Evolutionary conservation across 1,140 invertebrate species (phyloP).

Genomic region (Vanessa tameamea): DNA sequence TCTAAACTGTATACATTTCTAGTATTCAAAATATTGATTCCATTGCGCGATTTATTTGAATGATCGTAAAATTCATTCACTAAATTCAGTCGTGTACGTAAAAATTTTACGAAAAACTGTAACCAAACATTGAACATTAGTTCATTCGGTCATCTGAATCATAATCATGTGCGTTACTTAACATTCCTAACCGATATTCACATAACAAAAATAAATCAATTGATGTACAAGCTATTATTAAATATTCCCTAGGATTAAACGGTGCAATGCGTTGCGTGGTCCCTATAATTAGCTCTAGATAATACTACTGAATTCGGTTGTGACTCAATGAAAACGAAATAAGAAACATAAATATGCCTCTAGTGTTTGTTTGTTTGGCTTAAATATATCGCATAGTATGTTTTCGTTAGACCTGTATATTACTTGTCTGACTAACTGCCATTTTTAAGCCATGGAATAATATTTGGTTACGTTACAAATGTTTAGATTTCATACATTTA

Average conservation of each 20-base stretch:
- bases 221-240: slow-evolving; percentile 55
- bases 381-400: neutral
- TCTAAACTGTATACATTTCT: neutral
- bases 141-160: slow-evolving; percentile 49
- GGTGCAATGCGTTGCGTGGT: slow-evolving; percentile 30
- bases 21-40: slow-evolving; percentile 6
- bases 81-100: neutral
- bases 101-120: neutral
- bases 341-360: slow-evolving; percentile 17
- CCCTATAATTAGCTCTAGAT: neutral
- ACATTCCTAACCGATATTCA: slow-evolving; percentile 70
- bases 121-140: neutral
- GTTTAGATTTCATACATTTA: neutral
- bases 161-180: slow-evolving; percentile 64
- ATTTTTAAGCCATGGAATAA: neutral
- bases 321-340: slow-evolving; percentile 25
- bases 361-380: slow-evolving; percentile 1
- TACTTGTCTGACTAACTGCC: neutral
- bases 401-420: slow-evolving; percentile 4
- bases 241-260: slow-evolving; percentile 46
- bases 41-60: neutral
- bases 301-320: neutral
- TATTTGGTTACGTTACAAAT: neutral
- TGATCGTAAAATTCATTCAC: neutral
- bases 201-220: slow-evolving; percentile 74